Evolutionary conservation across 1,140 invertebrate genomes (phyloP).

Genomic region (Globodera ellingtonae): DNA sequence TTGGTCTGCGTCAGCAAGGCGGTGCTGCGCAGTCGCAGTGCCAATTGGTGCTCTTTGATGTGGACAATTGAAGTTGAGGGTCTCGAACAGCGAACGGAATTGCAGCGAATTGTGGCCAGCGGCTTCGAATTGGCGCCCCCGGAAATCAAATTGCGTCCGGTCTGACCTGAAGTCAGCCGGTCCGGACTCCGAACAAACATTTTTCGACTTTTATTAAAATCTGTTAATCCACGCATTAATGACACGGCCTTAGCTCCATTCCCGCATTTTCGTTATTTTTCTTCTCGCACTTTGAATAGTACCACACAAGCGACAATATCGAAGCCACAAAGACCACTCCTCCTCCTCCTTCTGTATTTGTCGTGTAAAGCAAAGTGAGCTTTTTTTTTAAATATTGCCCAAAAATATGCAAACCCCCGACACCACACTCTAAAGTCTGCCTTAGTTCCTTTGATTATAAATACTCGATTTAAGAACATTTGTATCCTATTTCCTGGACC

Average conservation of each 20-base stretch:
- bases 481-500: no score
- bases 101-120: slow-evolving; percentile 44
- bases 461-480: no score
- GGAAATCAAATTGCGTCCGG: slow-evolving; percentile 58
- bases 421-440: no score
- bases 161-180: slow-evolving; percentile 3
- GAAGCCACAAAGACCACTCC: no score
- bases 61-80: slow-evolving; percentile 53
- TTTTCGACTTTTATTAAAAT: neutral
- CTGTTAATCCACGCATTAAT: no score
- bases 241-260: neutral
- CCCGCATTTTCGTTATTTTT: neutral
- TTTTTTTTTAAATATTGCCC: no score
- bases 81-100: slow-evolving; percentile 47
- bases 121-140: slow-evolving; percentile 59
- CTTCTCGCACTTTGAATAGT: no score
- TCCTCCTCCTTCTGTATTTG: no score
- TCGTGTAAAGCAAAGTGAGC: no score
- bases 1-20: slow-evolving; percentile 49
- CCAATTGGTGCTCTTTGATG: slow-evolving; percentile 63
- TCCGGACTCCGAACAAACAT: neutral
- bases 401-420: no score
- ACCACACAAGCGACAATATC: no score
- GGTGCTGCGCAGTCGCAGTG: slow-evolving; percentile 55
- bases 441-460: no score